Conservation (phyloP, 2,113 vertebrate genomes). For the Podarcis cretensis region DNA sequence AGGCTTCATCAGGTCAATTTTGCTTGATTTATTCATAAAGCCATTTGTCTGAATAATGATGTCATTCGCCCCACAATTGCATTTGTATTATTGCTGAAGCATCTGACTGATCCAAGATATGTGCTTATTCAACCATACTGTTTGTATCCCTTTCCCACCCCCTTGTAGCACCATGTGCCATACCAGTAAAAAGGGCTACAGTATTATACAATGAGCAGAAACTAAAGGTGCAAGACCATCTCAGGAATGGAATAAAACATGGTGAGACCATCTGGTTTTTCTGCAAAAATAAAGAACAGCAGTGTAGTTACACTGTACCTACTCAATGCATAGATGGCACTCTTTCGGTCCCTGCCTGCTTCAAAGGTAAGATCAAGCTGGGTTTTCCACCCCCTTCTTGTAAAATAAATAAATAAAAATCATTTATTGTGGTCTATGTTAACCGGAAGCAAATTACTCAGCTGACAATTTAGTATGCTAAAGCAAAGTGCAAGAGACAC, state of each 20-base stretch:
- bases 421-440: neutral
- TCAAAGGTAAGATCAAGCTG: slow-evolving; percentile 73
- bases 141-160: neutral
- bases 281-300: slow-evolving; percentile 84
- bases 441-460: neutral
- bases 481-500: neutral
- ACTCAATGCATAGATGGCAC: slow-evolving; percentile 81
- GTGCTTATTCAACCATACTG: neutral
- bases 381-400: neutral
- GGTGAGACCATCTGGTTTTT: slow-evolving; percentile 83
- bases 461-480: neutral
- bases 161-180: slow-evolving; percentile 82
- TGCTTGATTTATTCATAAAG: neutral
- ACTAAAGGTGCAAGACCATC: slow-evolving; percentile 79
- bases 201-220: slow-evolving; percentile 82
- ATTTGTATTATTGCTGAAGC: neutral
- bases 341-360: slow-evolving; percentile 84
- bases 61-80: neutral
- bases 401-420: too few relatives aligned
- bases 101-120: neutral
- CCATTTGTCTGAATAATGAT: neutral
- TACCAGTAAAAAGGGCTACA: slow-evolving; percentile 83
- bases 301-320: slow-evolving; percentile 84
- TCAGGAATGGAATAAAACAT: slow-evolving; percentile 83
- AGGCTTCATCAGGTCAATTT: neutral